phyloP scores from a whole-genome alignment of 1,140 invertebrate genomes.

The Drosophila arizonae region DNA sequence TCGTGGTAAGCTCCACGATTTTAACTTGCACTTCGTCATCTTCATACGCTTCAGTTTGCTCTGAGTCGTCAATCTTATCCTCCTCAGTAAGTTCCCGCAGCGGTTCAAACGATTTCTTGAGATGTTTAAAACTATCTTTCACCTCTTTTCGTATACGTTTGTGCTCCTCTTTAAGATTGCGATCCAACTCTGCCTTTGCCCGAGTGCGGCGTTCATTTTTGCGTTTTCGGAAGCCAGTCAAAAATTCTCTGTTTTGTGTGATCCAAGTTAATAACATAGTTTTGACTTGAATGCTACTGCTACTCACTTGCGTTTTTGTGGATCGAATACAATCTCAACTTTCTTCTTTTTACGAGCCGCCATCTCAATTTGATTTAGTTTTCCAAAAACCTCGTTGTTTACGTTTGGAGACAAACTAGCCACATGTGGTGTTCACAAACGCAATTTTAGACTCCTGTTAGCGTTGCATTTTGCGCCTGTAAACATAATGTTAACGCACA shows the following conservation, averaged over 20 bases:
- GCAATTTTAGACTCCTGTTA: constrained; percentile 11
- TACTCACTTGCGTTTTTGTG: constrained; percentile 85
- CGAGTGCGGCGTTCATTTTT: constrained; percentile 88
- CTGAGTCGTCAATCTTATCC: constrained; percentile 84
- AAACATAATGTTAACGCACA: not conserved
- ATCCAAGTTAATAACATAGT: not conserved
- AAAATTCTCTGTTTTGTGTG: constrained; percentile 85
- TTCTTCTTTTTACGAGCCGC: constrained; percentile 84
- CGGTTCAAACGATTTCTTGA: constrained; percentile 85
- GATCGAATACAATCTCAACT: constrained; percentile 85
- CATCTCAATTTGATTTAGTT: constrained; percentile 42
- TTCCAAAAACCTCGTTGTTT: constrained; percentile 52
- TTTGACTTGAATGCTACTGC: not conserved
- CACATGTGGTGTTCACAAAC: constrained; percentile 38
- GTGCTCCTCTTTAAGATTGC: constrained; percentile 88
- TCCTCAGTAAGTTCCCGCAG: constrained; percentile 87
- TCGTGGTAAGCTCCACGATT: constrained; percentile 88
- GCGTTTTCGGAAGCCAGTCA: constrained; percentile 90
- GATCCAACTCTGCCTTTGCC: constrained; percentile 87
- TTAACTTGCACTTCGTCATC: constrained; percentile 90
- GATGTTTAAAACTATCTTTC: constrained; percentile 84
- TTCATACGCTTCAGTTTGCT: constrained; percentile 86
- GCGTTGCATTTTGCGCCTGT: not conserved
- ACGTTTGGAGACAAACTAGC: constrained; percentile 16
- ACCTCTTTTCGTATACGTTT: constrained; percentile 89